A percentile compares a stretch with the other conserved stretches of the same genome.
These are phyloP conservation scores for Odontothrips loti DNA, from an alignment of 2,888 invertebrate genomes.

Conservation along the genomic window DNA sequence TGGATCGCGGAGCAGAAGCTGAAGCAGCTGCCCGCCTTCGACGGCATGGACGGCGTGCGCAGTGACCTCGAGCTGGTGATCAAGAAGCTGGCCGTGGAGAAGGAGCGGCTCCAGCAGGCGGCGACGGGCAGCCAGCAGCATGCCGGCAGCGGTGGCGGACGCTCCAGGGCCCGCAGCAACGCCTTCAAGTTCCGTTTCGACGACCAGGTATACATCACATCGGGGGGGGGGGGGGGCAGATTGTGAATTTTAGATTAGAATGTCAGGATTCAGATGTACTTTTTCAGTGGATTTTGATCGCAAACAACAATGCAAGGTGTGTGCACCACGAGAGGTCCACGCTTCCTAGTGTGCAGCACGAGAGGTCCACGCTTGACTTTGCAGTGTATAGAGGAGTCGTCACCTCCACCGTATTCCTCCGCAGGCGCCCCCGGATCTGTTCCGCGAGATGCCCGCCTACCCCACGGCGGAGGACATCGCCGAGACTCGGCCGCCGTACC, in stretches of 20 bases:
- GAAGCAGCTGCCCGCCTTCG: background rate
- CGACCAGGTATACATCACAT: no score
- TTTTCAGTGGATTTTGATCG: no score
- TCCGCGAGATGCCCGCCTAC: background rate
- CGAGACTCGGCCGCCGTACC: background rate
- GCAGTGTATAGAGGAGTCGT: no score
- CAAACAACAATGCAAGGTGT: no score
- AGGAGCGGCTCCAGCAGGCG: background rate
- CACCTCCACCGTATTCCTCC: no score
- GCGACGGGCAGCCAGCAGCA: background rate
- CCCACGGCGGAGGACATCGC: background rate
- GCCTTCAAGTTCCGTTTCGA: background rate
- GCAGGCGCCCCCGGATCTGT: background rate
- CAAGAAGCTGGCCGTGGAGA: background rate
- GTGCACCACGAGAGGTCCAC: no score
- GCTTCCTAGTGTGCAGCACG: no score
- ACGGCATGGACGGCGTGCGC: background rate
- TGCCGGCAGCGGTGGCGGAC: background rate
- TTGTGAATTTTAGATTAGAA: no score
- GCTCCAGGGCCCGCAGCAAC: no score
- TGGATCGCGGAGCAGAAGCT: background rate
- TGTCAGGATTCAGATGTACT: no score
- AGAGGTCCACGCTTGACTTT: no score
- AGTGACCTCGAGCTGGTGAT: background rate
- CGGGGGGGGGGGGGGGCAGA: no score